Percentiles rank a stretch among this genome's conserved stretches.
Evolutionary conservation across 2,888 invertebrate genomes (phyloP).

Genomic region (Brachypalpus laphriformis): DNA sequence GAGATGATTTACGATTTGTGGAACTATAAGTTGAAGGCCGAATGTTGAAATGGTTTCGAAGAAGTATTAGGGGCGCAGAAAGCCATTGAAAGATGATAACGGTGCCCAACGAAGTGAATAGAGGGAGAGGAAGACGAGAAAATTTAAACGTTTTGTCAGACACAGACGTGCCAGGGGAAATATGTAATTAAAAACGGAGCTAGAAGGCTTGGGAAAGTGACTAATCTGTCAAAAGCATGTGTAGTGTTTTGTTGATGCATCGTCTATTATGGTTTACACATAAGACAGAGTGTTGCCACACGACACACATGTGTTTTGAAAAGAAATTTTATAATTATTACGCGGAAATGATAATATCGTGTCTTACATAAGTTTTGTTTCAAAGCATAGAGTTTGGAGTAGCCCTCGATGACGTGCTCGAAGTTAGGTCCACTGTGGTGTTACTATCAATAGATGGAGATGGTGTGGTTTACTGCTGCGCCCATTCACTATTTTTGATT

Average conservation of each 20-base stretch:
- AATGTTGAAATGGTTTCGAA: slow-evolving; percentile 9
- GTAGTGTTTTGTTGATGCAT: background rate
- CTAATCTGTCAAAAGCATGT: slow-evolving; percentile 5
- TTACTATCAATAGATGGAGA: too few relatives aligned
- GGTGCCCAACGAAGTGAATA: background rate
- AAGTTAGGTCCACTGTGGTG: too few relatives aligned
- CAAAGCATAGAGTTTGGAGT: too few relatives aligned
- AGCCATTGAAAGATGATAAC: background rate
- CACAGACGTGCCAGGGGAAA: background rate
- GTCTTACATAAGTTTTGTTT: background rate
- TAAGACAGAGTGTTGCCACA: slow-evolving; percentile 26
- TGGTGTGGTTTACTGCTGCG: too few relatives aligned
- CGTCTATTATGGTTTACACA: background rate
- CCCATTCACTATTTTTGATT: too few relatives aligned
- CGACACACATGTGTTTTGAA: background rate
- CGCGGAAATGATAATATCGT: background rate
- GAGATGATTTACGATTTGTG: background rate
- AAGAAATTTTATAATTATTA: background rate
- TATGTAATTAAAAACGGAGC: background rate
- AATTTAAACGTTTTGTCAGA: background rate
- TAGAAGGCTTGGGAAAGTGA: background rate
- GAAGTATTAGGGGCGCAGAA: slow-evolving; percentile 1
- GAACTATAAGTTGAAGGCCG: slow-evolving; percentile 8
- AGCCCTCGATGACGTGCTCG: too few relatives aligned
- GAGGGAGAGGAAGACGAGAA: background rate